Evolutionary conservation across 1,140 invertebrate species (phyloP), one percentile per base, ranked within the genome.

Genomic region (Choristoneura fumiferana): DNA sequence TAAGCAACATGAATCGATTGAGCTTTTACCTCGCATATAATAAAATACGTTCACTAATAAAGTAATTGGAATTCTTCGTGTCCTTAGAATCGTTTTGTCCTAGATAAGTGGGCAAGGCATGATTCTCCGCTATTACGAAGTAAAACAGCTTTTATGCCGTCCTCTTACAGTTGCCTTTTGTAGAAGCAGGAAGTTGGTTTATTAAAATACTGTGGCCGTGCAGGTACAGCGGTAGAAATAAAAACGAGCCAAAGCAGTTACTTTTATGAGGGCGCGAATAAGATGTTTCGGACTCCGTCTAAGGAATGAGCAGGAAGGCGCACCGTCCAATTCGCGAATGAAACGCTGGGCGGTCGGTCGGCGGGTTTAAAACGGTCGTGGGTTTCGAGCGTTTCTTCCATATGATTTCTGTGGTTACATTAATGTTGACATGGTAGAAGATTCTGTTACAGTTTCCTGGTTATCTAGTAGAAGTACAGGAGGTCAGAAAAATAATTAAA

Each of bases 241-340:
- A 88, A 88, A 88, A 88, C 82, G 85, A 88, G 81, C 76, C 82
- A 81, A 86, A 86, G 83, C 83, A 88, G 85, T 88, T 87, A 85
- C 85, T 87, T 88, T 88, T 88, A 88, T 88, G 85, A 89, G 85
- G 85, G 85, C 85, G 85, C 85, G 85, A 88, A 88, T 88, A 88
- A 88, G 85, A 87, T 88, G 85, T 88, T 88, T 88, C 78, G 85
- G 85, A 88, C 84, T 85, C 80, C 69, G 78, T 82, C 82, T 83
- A 84, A 81, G 74, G 82, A 88, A 88, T 86, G 83, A 85, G 77
- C 71, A 72, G 59, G 40, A 37, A 69, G 52, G 72, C 4, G 14
- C 37, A 40, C 34, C 79, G 82, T 35, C 67, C 65, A 87, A 58
- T 70, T 60, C 54, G 29, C 18, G 1, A 39, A 35, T 52, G 52